Evolutionary conservation across 2,888 invertebrate genomes (phyloP), one percentile per base, ranked within the genome.

Genomic region (Norana najaformis): DNA sequence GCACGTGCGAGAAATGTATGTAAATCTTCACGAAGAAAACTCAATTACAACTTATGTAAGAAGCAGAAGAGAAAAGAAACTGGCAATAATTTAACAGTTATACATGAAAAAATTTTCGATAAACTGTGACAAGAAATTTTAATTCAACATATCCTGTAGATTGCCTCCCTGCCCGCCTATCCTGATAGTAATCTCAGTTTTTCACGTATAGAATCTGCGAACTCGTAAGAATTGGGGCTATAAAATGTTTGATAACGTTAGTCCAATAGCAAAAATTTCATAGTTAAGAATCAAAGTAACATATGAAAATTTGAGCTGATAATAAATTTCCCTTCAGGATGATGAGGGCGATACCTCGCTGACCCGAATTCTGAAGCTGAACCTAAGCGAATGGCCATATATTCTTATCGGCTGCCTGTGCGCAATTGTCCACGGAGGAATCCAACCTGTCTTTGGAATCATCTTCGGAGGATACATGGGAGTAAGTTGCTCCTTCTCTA

Each of bases 371-470:
- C 90, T 95, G 89, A 92, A 92, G 37, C 92, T 95, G 92, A 95
- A 95, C 89, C 91, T 93, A 11, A 93, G 95, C 0, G 95, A 95
- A 92, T 95, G 95, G 95, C 91, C 89, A 18, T 93, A 91, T 90
- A 94, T 95, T 37, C 23, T 94, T 23, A 53, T 94, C 8, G 95
- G 95, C 5, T 93, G 94, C 90, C 89, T 95, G 47, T 94, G 94
- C 1, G 93, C 94, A 37, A 89, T 94, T 13, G 91, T 95, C 37
- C 94, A 94, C 90, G 96, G 96, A 14, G 94, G 93, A 14, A 93
- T 95, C 14, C 95, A 95, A 93, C 96, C 96, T 5, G 93, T 95
- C 37, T 96, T 95, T 93, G 95, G 96, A n/a, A 92, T 95, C 41
- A 93, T 96, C 38, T 95, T 96, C 91, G 94, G 95, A 92, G 93